Conservation (phyloP, 64 coral and sea anemone species). For the Montipora foliosa region DNA sequence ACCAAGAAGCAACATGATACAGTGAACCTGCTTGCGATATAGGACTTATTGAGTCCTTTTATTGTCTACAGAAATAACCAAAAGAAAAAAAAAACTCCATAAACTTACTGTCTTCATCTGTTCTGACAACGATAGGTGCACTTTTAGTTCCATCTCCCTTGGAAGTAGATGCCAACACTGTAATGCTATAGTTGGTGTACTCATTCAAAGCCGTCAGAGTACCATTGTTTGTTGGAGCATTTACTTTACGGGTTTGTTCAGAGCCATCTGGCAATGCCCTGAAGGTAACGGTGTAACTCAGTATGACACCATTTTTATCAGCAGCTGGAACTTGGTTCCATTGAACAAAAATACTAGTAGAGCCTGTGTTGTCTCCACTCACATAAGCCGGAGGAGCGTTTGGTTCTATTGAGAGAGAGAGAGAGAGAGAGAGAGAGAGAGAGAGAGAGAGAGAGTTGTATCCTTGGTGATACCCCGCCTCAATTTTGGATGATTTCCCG, state of each 20-base stretch:
- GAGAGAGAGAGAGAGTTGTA: too few relatives aligned
- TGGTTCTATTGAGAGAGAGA: background rate
- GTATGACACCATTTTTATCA: background rate
- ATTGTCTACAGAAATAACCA: too few relatives aligned
- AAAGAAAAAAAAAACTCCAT: too few relatives aligned
- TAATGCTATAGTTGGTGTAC: conserved; percentile 26
- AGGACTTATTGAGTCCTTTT: too few relatives aligned
- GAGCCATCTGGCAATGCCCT: background rate
- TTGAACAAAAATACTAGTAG: background rate
- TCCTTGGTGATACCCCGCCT: too few relatives aligned
- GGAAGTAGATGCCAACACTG: background rate
- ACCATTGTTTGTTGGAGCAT: background rate
- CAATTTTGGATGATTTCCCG: too few relatives aligned
- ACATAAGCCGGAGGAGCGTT: conserved; percentile 1
- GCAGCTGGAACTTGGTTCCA: background rate
- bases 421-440: too few relatives aligned
- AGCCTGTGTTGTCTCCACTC: background rate
- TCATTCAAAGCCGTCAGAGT: background rate
- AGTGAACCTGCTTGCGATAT: too few relatives aligned
- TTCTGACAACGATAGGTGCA: background rate
- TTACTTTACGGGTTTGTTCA: background rate
- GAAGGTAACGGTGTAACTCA: background rate
- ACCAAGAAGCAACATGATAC: too few relatives aligned
- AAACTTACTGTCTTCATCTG: conserved; percentile 17
- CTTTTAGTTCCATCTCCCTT: conserved; percentile 5